Percentiles rank a stretch among this genome's conserved stretches.
Evolutionary conservation across 1,140 invertebrate species (phyloP).

Genomic region (Philotrypesis tridentata): DNA sequence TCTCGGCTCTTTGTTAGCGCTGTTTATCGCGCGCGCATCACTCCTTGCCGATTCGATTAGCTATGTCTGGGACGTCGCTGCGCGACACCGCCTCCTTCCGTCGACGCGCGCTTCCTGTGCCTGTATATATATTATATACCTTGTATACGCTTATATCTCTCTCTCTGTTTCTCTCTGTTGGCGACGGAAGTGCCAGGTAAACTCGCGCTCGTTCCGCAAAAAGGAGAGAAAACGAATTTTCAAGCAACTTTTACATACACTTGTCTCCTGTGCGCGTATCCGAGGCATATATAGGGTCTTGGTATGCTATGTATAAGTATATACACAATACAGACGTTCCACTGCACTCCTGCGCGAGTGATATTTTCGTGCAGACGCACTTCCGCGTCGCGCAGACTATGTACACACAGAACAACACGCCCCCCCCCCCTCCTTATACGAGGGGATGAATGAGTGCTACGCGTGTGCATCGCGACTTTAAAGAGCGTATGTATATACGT

Average conservation of each 20-base stretch:
- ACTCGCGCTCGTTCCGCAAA: not conserved
- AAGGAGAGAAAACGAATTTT: too few relatives aligned
- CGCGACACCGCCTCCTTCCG: not conserved
- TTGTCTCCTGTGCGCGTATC: too few relatives aligned
- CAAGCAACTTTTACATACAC: too few relatives aligned
- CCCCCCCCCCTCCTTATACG: not conserved
- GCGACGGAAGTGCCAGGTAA: not conserved
- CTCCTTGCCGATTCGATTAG: slow-evolving; percentile 29
- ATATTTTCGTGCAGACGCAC: too few relatives aligned
- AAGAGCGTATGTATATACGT: too few relatives aligned
- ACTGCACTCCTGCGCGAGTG: too few relatives aligned
- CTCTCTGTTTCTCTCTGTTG: not conserved
- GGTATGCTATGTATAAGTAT: too few relatives aligned
- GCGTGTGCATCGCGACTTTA: not conserved
- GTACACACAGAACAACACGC: not conserved
- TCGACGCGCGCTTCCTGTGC: slow-evolving; percentile 23
- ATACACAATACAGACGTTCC: too few relatives aligned
- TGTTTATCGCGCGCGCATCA: not conserved
- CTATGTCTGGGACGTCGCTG: slow-evolving; percentile 17
- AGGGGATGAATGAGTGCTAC: not conserved
- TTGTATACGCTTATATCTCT: not conserved
- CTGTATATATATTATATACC: too few relatives aligned
- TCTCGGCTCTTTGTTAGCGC: too few relatives aligned
- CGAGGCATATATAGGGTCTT: too few relatives aligned
- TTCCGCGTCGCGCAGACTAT: too few relatives aligned